Evolutionary conservation across 2,888 invertebrate species (phyloP).

Genomic region (Plebejus melissa): DNA sequence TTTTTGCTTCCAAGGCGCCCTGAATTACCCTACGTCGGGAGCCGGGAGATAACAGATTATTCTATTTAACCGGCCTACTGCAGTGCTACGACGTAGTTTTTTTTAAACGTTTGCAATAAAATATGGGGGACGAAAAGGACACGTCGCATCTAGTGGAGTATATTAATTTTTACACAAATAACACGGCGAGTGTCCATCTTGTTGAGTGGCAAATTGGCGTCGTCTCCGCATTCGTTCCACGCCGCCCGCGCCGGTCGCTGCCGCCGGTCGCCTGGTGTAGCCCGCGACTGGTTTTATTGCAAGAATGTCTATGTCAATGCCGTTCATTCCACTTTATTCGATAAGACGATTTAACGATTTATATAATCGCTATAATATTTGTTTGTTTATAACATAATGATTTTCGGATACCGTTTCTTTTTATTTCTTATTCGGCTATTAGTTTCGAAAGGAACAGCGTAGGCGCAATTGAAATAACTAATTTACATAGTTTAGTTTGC

Average conservation of each 20-base stretch:
- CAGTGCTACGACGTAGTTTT: conserved; percentile 37
- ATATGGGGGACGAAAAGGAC: conserved; percentile 46
- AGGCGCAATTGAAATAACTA: too few species aligned
- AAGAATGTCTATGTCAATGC: conserved; percentile 55
- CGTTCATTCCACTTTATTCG: conserved; percentile 44
- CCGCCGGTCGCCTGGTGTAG: conserved; percentile 49
- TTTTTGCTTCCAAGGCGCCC: conserved; percentile 68
- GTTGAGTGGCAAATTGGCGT: conserved; percentile 68
- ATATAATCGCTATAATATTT: not conserved
- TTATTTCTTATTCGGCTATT: not conserved
- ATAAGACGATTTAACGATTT: conserved; percentile 30
- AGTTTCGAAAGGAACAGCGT: not conserved
- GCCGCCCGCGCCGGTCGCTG: conserved; percentile 41
- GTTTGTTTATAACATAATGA: not conserved
- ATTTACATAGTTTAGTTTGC: too few species aligned
- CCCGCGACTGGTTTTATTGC: conserved; percentile 50
- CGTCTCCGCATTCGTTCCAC: conserved; percentile 64
- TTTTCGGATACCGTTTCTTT: not conserved
- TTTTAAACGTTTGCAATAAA: conserved; percentile 33
- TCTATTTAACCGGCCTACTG: conserved; percentile 48
- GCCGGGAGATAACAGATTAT: conserved; percentile 51
- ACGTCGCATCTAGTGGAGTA: conserved; percentile 52
- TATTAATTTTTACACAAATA: conserved; percentile 63
- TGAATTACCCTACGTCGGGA: conserved; percentile 52
- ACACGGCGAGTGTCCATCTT: conserved; percentile 57